These are phyloP conservation scores for Artemisiospiza belli DNA, from an alignment of 2,113 vertebrate species.

Conservation along the genomic window DNA sequence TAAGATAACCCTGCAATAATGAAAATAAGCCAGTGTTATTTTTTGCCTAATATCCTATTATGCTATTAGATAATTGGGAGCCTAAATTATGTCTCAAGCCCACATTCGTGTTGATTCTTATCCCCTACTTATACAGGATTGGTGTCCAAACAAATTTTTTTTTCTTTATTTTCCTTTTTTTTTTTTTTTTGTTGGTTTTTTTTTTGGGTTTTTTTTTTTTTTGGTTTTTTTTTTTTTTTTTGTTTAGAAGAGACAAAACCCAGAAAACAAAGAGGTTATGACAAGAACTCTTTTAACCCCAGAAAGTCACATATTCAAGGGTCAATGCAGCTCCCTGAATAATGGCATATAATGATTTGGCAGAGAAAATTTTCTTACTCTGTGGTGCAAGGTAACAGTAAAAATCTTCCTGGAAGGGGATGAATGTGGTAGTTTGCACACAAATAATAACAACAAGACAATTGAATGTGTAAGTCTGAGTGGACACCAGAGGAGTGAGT, in stretches of 20 bases:
- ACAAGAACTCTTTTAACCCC: neutral
- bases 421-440: neutral
- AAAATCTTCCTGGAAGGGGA: neutral
- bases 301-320: rapidly evolving
- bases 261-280: neutral
- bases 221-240: no score
- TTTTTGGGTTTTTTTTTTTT: no score
- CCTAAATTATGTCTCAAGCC: neutral
- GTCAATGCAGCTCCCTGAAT: rapidly evolving
- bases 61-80: neutral
- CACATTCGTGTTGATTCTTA: neutral
- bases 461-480: neutral
- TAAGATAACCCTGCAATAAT: neutral
- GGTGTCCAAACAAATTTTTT: neutral
- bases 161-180: rapidly evolving
- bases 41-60: neutral
- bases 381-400: neutral
- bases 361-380: neutral
- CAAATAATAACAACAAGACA: neutral
- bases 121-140: neutral
- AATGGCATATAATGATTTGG: neutral
- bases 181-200: rapidly evolving
- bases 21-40: neutral
- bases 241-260: neutral
- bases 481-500: neutral